phyloP scores from a whole-genome alignment of 2,113 vertebrate genomes.

The Platichthys flesus region DNA sequence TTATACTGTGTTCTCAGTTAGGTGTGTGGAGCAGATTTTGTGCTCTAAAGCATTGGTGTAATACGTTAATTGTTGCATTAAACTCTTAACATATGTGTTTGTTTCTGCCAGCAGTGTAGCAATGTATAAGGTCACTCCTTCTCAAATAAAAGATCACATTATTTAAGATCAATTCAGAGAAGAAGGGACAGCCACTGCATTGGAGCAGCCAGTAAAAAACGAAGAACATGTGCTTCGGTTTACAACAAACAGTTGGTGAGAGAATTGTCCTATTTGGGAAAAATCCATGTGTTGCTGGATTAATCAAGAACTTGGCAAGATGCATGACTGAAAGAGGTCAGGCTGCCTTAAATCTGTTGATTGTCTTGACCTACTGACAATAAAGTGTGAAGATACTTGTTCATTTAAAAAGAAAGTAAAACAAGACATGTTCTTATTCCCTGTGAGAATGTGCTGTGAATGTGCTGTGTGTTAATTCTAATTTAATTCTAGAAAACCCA shows the following conservation, averaged over 20 bases:
- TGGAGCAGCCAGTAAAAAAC: background rate
- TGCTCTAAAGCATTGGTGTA: background rate
- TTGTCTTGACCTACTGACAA: background rate
- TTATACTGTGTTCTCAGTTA: too few species aligned
- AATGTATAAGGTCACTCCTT: too few species aligned
- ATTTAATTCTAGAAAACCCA: slow-evolving; percentile 15
- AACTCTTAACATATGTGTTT: too few species aligned
- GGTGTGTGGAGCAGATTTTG: too few species aligned
- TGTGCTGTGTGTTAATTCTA: slow-evolving; percentile 22
- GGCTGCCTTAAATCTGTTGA: background rate
- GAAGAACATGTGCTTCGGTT: background rate
- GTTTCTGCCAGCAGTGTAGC: too few species aligned
- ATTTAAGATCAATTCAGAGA: too few species aligned
- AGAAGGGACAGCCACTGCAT: too few species aligned
- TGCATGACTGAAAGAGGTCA: background rate
- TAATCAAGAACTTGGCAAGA: background rate
- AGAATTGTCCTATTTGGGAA: background rate
- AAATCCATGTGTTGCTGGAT: background rate
- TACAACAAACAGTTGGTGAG: background rate
- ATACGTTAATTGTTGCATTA: background rate
- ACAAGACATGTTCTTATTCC: too few species aligned
- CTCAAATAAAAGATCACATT: too few species aligned
- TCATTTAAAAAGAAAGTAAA: too few species aligned
- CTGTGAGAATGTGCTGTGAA: background rate
- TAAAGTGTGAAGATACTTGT: background rate